Evolutionary conservation across 2,888 invertebrate genomes (phyloP).

Genomic region (Siphlonurus alternatus): DNA sequence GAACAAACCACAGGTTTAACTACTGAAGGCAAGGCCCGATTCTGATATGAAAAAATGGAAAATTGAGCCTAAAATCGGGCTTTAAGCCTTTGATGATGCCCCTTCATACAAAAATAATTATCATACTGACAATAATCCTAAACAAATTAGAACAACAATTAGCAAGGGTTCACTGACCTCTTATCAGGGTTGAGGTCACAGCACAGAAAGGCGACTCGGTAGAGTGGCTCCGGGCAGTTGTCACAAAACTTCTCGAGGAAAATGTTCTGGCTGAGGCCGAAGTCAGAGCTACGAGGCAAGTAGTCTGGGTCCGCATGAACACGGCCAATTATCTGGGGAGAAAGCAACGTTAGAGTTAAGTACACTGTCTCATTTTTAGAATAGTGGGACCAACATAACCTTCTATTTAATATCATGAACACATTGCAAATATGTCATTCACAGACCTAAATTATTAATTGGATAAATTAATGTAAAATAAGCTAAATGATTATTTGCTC

Average conservation of each 20-base stretch:
- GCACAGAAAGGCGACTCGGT: conserved; percentile 74
- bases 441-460: no score
- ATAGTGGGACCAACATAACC: no score
- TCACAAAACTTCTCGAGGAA: conserved; percentile 76
- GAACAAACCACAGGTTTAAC: neutral
- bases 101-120: no score
- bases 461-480: no score
- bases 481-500: no score
- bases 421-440: no score
- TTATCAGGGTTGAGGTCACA: conserved; percentile 81
- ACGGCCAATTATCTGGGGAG: conserved; percentile 77
- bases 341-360: conserved; percentile 16
- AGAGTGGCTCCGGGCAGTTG: conserved; percentile 73
- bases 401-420: no score
- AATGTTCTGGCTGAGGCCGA: conserved; percentile 72
- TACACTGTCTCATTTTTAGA: no score
- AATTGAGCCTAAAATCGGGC: no score
- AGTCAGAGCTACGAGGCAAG: conserved; percentile 78
- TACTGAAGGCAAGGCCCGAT: neutral
- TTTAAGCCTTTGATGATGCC: neutral
- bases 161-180: conserved; percentile 37
- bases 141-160: neutral
- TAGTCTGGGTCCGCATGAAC: conserved; percentile 92
- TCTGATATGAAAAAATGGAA: no score
- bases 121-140: no score